These are phyloP conservation scores for Diploscapter pachys DNA, from an alignment of 1,140 invertebrate species.

Conservation along the genomic window DNA sequence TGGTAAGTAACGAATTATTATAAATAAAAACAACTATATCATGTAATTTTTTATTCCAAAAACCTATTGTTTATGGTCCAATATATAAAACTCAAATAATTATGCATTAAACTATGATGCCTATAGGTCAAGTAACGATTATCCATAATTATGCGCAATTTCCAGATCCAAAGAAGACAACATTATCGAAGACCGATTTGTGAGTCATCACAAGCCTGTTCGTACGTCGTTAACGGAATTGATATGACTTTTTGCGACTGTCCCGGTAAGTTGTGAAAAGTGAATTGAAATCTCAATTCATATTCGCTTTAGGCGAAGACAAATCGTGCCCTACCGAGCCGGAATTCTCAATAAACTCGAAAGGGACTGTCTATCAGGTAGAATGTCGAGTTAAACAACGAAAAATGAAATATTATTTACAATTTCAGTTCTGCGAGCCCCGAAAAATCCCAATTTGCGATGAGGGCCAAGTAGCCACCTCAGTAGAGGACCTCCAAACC, in stretches of 20 bases:
- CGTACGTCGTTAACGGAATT: conserved; percentile 16
- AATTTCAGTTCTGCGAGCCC: conserved; percentile 33
- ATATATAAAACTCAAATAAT: too few relatives aligned
- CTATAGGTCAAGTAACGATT: too few relatives aligned
- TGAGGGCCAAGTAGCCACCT: conserved; percentile 13
- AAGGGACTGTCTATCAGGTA: conserved; percentile 25
- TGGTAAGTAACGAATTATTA: too few relatives aligned
- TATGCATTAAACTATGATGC: too few relatives aligned
- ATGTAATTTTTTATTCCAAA: too few relatives aligned
- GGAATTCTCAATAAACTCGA: conserved; percentile 1
- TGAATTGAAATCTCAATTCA: too few relatives aligned
- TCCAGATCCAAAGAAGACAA: not conserved
- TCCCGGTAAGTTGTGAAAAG: not conserved
- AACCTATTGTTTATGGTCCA: too few relatives aligned
- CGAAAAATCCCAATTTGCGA: conserved; percentile 18
- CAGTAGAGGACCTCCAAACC: conserved; percentile 23
- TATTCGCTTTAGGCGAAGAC: too few relatives aligned
- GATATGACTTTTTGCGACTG: conserved; percentile 30
- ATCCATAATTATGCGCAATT: too few relatives aligned
- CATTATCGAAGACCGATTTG: conserved; percentile 25
- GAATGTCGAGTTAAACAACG: not conserved
- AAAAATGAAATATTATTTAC: not conserved
- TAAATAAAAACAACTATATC: too few relatives aligned
- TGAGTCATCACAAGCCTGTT: conserved; percentile 23
- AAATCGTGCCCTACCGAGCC: conserved; percentile 8